Evolutionary conservation across 2,113 vertebrate species (phyloP).

Genomic region (Rafetus swinhoei): DNA sequence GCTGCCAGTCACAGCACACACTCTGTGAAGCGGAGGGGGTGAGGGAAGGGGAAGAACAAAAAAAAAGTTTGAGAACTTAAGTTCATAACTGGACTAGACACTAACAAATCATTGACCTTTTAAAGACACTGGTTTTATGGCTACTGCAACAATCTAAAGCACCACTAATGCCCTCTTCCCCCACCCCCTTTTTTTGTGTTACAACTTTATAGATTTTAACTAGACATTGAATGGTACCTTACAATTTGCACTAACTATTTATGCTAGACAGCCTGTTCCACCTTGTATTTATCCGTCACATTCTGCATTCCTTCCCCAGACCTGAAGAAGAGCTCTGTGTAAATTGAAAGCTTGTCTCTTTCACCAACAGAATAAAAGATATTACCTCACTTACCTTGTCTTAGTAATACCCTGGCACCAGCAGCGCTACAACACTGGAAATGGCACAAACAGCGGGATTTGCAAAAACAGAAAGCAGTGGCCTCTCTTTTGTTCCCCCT

Average conservation of each 20-base stretch:
- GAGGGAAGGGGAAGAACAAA: no score
- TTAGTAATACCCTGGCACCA: not conserved
- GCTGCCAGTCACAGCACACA: no score
- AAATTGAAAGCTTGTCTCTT: not conserved
- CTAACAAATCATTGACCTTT: not conserved
- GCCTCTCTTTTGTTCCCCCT: not conserved
- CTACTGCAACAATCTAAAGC: not conserved
- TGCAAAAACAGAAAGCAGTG: not conserved
- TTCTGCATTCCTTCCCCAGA: not conserved
- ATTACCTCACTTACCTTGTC: not conserved
- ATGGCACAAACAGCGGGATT: not conserved
- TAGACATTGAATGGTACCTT: not conserved
- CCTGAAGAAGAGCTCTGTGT: not conserved
- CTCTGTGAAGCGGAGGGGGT: no score
- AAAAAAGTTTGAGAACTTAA: not conserved
- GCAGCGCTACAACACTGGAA: not conserved
- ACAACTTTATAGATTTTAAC: not conserved
- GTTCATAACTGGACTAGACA: not conserved
- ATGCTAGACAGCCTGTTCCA: not conserved
- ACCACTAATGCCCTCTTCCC: not conserved
- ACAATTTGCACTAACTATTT: not conserved
- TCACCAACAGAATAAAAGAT: not conserved
- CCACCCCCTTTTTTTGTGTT: not conserved
- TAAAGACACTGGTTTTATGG: not conserved
- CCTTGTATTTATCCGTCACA: not conserved